Base-by-base conservation (phyloP, 2,797 vertebrate genomes). In the Melanotaenia parkinsoni region DNA sequence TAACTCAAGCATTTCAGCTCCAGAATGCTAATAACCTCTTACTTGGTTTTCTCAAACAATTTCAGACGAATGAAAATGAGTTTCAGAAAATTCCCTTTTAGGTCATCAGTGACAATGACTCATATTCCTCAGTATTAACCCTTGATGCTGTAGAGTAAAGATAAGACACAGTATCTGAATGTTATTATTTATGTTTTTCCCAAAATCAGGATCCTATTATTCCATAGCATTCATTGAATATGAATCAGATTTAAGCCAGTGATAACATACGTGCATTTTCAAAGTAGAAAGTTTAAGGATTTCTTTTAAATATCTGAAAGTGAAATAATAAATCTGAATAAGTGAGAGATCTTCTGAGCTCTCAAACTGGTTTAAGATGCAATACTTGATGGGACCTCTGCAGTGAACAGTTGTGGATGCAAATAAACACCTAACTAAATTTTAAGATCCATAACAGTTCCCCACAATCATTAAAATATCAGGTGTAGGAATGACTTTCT, bases 1-100 rank as follows among this genome's bases (percentile, higher is more conserved):
- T 62, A 89, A 81, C 88, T 90, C 81, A 91, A 90, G 93, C 85
- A 88, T 91, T 90, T 91, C 84, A 83, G 65, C 88, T 73, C 64
- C 82, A 92, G 90, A 90, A 90, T 88, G 90, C 89, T 90, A 93
- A 94, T 91, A 90, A 86, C 72, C 80, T 88, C 87, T 89, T 73
- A 85, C 83, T 92, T 90, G 88, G 77, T 88, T 93, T 85, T 70
- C 76, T 62, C 57, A 67, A 78, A 54, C 67, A 61, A 74, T 82
- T 81, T 87, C 85, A 81, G 77, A 76, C 86, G 81, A 81, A 84
- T 13, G 73, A 67, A 88, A 90, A 93, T 93, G 88, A 81, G 77
- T 94, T 93, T 92, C 92, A 92, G 85, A 87, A 74, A 62, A 84
- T 80, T 89, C 60, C 58, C 38, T 80, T 70, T 68, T 81, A 84